These are phyloP conservation scores for Coendou prehensilis DNA, from an alignment of 2,797 vertebrate genomes.

Conservation along the genomic window DNA sequence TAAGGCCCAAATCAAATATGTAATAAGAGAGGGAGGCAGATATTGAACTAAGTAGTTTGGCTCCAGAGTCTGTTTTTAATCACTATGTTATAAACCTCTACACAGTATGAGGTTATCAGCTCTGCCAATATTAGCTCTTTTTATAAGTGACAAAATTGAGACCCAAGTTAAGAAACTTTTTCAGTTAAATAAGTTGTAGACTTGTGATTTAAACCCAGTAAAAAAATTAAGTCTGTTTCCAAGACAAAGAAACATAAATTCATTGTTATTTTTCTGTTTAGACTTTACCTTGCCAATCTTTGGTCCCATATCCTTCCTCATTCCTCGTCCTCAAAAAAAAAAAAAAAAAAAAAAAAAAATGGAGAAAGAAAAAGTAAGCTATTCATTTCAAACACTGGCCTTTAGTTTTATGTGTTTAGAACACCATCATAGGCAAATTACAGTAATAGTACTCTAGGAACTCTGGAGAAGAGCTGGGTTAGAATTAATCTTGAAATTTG, in stretches of 20 bases:
- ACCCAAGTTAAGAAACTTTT: neutral
- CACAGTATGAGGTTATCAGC: neutral
- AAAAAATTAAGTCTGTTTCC: neutral
- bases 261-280: neutral
- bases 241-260: neutral
- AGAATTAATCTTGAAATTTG: neutral
- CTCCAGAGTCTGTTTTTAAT: neutral
- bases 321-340: neutral
- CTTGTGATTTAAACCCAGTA: neutral
- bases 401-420: neutral
- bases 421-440: neutral
- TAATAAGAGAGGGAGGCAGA: neutral
- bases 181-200: neutral
- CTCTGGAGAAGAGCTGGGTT: neutral
- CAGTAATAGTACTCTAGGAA: neutral
- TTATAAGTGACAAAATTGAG: neutral
- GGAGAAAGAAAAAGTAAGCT: neutral
- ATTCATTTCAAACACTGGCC: neutral
- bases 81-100: neutral
- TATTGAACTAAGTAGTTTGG: neutral
- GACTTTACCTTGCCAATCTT: neutral
- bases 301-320: neutral
- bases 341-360: neutral
- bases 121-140: neutral
- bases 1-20: neutral